Conservation (phyloP, 2,797 vertebrate species). For the Pelobates cultripes region DNA sequence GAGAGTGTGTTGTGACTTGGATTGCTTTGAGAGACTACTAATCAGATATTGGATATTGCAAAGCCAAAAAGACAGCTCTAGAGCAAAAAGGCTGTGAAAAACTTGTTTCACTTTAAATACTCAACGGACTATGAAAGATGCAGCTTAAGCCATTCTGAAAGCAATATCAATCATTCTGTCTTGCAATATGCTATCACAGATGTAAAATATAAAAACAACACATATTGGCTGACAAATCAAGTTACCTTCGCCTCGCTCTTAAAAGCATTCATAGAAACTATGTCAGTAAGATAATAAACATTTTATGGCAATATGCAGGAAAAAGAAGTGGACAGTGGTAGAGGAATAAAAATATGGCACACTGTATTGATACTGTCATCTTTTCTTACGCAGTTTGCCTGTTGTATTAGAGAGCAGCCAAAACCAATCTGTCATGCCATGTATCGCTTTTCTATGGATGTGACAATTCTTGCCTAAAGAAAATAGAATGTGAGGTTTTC, state of each 20-base stretch:
- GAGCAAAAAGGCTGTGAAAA: conserved; percentile 25
- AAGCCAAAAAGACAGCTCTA: conserved; percentile 42
- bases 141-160: conserved; percentile 54
- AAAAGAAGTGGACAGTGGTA: background rate
- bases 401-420: conserved; percentile 22
- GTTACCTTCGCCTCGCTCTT: background rate
- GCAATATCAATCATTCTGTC: conserved; percentile 48
- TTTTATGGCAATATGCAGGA: conserved; percentile 13
- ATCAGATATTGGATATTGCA: conserved; percentile 18
- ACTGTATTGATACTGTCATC: background rate
- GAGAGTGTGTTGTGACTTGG: too few species aligned
- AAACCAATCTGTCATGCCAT: conserved; percentile 21
- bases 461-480: conserved; percentile 23
- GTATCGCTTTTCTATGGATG: conserved; percentile 43
- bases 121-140: conserved; percentile 46
- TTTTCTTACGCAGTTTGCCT: conserved; percentile 10
- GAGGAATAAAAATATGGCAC: background rate
- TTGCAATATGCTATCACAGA: conserved; percentile 49
- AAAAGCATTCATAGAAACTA: conserved; percentile 8
- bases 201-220: conserved; percentile 55
- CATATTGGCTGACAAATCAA: background rate
- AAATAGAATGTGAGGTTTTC: background rate
- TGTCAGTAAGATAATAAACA: conserved; percentile 26
- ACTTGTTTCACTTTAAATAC: conserved; percentile 55
- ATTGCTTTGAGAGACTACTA: too few species aligned